Conservation (phyloP, 2,797 vertebrate species). For the Gephyroberyx darwinii region DNA sequence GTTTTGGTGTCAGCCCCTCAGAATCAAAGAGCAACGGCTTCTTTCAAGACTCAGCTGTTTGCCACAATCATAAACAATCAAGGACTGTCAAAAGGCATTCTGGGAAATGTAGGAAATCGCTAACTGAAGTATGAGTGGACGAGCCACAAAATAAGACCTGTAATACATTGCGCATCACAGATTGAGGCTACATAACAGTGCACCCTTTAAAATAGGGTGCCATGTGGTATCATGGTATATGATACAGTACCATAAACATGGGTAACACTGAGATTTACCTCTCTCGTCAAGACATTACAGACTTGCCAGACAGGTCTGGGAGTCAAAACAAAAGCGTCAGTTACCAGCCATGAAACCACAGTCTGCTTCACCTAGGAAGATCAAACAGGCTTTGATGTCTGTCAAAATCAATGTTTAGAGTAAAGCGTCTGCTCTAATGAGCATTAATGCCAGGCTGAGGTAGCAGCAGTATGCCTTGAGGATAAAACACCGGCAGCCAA, state of each 20-base stretch:
- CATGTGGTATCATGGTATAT: not conserved
- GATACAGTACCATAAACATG: conserved; percentile 10
- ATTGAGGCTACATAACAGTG: too few species aligned
- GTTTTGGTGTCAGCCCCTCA: too few species aligned
- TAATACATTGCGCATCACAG: too few species aligned
- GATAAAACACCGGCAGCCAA: conserved; percentile 35
- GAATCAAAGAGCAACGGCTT: too few species aligned
- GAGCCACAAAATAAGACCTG: too few species aligned
- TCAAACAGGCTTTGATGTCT: conserved; percentile 67
- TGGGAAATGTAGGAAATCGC: too few species aligned
- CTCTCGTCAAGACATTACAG: not conserved
- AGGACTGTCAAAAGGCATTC: too few species aligned
- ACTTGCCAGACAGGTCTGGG: not conserved
- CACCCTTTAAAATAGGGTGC: too few species aligned
- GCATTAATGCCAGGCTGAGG: conserved; percentile 41
- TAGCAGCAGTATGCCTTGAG: conserved; percentile 40
- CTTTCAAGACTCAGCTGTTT: too few species aligned
- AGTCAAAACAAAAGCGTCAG: conserved; percentile 50
- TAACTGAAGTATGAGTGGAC: too few species aligned
- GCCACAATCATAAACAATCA: too few species aligned
- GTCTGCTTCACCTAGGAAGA: conserved; percentile 35
- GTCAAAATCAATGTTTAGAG: conserved; percentile 47
- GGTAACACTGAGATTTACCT: conserved; percentile 17
- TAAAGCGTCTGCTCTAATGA: conserved; percentile 56
- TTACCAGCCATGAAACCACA: conserved; percentile 23